phyloP scores from a whole-genome alignment of 2,797 vertebrate genomes.

The Champsocephalus gunnari region DNA sequence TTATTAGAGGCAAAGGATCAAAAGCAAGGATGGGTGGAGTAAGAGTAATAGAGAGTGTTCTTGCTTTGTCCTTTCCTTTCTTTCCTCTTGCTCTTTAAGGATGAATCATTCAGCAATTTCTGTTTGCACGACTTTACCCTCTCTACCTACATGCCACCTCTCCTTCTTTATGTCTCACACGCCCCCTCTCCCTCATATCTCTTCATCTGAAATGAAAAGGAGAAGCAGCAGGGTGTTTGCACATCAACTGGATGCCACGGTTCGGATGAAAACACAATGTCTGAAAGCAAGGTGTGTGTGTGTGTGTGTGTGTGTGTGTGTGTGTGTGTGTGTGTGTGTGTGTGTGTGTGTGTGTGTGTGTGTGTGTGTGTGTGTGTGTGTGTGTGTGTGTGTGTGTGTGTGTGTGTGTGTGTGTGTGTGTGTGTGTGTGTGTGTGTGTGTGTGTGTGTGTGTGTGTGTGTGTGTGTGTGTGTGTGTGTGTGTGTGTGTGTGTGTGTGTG shows the following conservation, averaged over 20 bases:
- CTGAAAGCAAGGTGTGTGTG: conserved; percentile 50
- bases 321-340: no score
- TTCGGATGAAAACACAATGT: conserved; percentile 44
- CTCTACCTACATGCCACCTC: conserved; percentile 48
- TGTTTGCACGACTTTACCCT: conserved; percentile 38
- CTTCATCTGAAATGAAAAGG: conserved; percentile 61
- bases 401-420: no score
- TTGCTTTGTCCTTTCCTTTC: conserved; percentile 58
- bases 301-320: neutral
- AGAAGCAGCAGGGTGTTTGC: conserved; percentile 39
- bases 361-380: no score
- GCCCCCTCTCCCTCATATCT: conserved; percentile 29
- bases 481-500: no score
- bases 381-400: no score
- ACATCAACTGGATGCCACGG: conserved; percentile 18
- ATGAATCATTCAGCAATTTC: conserved; percentile 67
- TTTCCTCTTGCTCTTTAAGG: conserved; percentile 44
- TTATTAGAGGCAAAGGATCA: conserved; percentile 71
- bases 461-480: neutral
- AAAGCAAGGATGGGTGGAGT: conserved; percentile 63
- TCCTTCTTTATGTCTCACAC: conserved; percentile 51
- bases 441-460: no score
- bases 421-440: no score
- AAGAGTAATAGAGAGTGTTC: conserved; percentile 59
- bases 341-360: no score